A percentile compares a stretch with the other conserved stretches of the same genome.
Evolutionary conservation across 1,140 invertebrate genomes (phyloP).

Genomic region (Aporrectodea caliginosa): DNA sequence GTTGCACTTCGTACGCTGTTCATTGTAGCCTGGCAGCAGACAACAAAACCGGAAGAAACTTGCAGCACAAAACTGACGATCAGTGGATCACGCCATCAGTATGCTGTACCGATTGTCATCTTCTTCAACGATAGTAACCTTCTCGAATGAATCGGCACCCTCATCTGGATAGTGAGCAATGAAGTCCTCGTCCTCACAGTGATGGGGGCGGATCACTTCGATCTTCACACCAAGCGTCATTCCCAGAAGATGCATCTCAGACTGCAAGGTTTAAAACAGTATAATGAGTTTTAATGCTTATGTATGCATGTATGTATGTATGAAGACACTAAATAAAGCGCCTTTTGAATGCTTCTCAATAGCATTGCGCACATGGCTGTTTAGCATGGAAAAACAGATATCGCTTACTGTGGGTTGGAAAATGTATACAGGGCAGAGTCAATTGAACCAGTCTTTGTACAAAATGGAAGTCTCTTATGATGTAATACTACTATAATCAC

Average conservation of each 20-base stretch:
- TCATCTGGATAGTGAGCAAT: slow-evolving; percentile 56
- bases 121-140: slow-evolving; percentile 56
- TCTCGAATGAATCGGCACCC: slow-evolving; percentile 40
- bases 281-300: background rate
- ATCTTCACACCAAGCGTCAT: slow-evolving; percentile 54
- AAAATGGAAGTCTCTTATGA: too few relatives aligned
- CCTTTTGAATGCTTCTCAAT: background rate
- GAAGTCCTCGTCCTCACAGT: slow-evolving; percentile 54
- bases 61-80: too few relatives aligned
- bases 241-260: slow-evolving; percentile 59
- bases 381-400: too few relatives aligned
- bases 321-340: background rate
- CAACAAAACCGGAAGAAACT: too few relatives aligned
- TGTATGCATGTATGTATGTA: background rate
- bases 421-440: too few relatives aligned
- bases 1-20: too few relatives aligned
- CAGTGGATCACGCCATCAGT: background rate
- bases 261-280: slow-evolving; percentile 40
- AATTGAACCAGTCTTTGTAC: too few relatives aligned
- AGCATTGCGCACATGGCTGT: background rate
- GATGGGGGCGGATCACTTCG: slow-evolving; percentile 54
- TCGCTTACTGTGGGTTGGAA: too few relatives aligned
- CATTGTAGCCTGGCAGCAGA: too few relatives aligned
- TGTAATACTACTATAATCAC: too few relatives aligned
- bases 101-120: slow-evolving; percentile 46